phyloP scores from a whole-genome alignment of 2,888 invertebrate genomes.

The Rugalucina vietnamica region DNA sequence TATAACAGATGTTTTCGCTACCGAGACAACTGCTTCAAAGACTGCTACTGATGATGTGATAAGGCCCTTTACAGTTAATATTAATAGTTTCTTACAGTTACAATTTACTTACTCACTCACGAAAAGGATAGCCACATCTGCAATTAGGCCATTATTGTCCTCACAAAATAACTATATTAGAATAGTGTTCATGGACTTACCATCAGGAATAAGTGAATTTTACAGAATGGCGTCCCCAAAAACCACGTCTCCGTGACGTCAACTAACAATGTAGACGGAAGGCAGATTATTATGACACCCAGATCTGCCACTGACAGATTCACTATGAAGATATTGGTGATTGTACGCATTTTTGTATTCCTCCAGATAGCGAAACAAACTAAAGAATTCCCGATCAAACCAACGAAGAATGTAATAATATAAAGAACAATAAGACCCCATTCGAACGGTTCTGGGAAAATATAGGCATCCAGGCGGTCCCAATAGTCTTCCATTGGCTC shows the following conservation, averaged over 20 bases:
- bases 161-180: too few species aligned
- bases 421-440: conserved; percentile 92
- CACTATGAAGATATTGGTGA: conserved; percentile 96
- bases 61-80: too few species aligned
- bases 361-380: conserved; percentile 95
- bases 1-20: too few species aligned
- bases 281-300: conserved; percentile 93
- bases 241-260: conserved; percentile 98
- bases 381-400: conserved; percentile 91
- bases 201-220: conserved; percentile 94
- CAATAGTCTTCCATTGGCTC: conserved; percentile 61
- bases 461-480: conserved; percentile 35
- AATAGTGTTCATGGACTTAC: conserved; percentile 87
- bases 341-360: conserved; percentile 95
- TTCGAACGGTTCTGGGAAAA: conserved; percentile 55
- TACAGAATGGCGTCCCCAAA: conserved; percentile 93
- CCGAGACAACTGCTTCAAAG: too few species aligned
- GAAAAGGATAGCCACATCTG: too few species aligned
- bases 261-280: conserved; percentile 94
- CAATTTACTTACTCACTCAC: too few species aligned
- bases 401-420: conserved; percentile 91
- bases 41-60: too few species aligned
- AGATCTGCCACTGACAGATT: conserved; percentile 94
- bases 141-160: too few species aligned
- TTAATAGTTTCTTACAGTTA: too few species aligned